Conservation (phyloP, 2,797 vertebrate genomes). For the Salarias fasciatus region DNA sequence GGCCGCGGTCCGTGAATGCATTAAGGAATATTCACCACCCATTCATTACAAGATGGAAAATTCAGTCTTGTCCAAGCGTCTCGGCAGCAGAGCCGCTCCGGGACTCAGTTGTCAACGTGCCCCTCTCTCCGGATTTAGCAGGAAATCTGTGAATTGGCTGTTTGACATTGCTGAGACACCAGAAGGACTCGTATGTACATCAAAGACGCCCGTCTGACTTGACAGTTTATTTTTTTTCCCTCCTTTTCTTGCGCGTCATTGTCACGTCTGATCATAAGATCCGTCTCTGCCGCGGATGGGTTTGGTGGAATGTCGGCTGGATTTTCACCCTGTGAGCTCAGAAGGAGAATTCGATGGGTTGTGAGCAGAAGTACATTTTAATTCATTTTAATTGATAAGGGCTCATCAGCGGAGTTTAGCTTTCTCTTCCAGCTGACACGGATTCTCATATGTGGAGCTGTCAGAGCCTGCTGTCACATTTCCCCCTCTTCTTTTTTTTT, state of each 20-base stretch:
- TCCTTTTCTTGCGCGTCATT: neutral
- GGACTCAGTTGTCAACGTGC: constrained; percentile 20
- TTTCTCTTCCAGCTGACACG: constrained; percentile 24
- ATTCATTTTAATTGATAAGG: constrained; percentile 4
- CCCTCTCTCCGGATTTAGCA: constrained; percentile 30
- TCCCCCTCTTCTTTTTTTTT: constrained; percentile 37
- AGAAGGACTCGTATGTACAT: constrained; percentile 15
- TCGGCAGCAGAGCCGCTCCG: constrained; percentile 18
- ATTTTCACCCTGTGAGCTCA: constrained; percentile 15
- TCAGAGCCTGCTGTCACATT: constrained; percentile 63
- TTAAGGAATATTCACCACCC: constrained; percentile 65
- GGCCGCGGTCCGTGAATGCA: constrained; percentile 47
- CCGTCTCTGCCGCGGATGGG: constrained; percentile 24
- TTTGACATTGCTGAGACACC: constrained; percentile 37
- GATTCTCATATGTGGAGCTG: constrained; percentile 67
- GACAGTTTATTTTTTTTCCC: neutral
- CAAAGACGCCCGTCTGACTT: neutral
- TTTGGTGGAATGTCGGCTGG: constrained; percentile 40
- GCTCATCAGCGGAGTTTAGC: constrained; percentile 44
- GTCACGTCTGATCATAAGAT: constrained; percentile 7
- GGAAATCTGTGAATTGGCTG: constrained; percentile 66
- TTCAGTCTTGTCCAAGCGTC: constrained; percentile 30
- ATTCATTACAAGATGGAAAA: constrained; percentile 65
- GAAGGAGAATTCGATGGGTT: neutral
- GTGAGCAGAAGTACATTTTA: too few relatives aligned